Evolutionary conservation across 1,140 invertebrate species (phyloP), one percentile per base, ranked within the genome.

Genomic region (Bactericera cockerelli): DNA sequence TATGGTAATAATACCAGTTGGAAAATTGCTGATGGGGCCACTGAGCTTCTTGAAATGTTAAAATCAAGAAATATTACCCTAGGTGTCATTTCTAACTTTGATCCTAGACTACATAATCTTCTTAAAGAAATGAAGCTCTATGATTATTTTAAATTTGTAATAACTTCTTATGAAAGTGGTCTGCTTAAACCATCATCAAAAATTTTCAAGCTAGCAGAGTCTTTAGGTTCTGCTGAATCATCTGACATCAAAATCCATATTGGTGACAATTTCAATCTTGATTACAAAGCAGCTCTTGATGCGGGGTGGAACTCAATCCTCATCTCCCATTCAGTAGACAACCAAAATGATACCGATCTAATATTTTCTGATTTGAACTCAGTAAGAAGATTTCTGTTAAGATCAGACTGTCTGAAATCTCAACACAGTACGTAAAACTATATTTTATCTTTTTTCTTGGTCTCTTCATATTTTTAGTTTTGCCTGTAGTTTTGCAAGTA

Each of bases 31-130:
- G 76, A 82, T 33, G 84, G 82, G 3, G 75, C 79, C 13, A 65
- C 75, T 2, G 75, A 81, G 26, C 69, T 88, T 28, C 72, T 93
- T 1, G 69, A 79, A 26, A 74, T 76, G 61, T 67, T 87, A 14
- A 75, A 72, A 57, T 64, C 68, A 24, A 68, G 69, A 21, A 65
- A 70, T 38, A 64, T 83, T 13, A 65, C 72, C 2, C 62, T 93
- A 22, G 90, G 89, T 16, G 79, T 91, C 0, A 82, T 94, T 63
- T 90, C 89, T 13, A 95, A 95, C 73, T 91, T 86, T 74, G 90
- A 94, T 73, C 81, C 86, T 53, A 76, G 89, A 57, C 71, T 94
- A 1, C 72, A 81, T 55, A 71, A 72, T 2, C 78, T 92, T 58
- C 71, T 94, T 24, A 57, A 68, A 2, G 80, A 80, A 61, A 73